Percentiles rank a stretch among this genome's conserved stretches.
Conservation (phyloP, 2,797 vertebrate genomes). For the Intellagama lesueurii region DNA sequence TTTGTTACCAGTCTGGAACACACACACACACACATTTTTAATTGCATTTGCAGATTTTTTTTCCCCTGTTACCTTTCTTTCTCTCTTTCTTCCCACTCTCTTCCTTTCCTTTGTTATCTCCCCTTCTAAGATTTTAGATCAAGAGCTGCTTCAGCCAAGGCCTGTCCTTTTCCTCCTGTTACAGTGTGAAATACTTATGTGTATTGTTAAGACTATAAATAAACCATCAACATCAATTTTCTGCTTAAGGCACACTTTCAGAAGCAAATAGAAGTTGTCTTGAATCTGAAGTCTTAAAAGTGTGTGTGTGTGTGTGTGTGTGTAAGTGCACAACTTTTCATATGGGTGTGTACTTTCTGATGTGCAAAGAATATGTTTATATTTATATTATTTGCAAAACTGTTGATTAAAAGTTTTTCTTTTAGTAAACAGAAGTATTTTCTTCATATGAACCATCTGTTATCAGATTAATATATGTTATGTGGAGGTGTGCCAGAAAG, state of each 20-base stretch:
- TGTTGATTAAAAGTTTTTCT: slow-evolving; percentile 7
- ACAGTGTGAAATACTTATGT: background rate
- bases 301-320: background rate
- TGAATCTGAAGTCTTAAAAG: background rate
- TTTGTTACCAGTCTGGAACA: background rate
- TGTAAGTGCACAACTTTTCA: background rate
- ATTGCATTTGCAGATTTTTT: background rate
- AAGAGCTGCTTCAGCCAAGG: background rate
- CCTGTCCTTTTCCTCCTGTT: background rate
- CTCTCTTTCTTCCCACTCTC: background rate
- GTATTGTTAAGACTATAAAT: background rate
- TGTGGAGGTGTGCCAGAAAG: background rate
- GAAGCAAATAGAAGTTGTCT: background rate
- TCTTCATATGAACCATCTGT: background rate
- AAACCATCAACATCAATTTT: background rate
- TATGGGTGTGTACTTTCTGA: background rate
- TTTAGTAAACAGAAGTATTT: background rate
- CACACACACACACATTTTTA: background rate
- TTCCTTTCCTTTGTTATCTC: background rate
- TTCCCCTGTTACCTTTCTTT: background rate
- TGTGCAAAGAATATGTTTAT: background rate
- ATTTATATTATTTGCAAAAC: slow-evolving; percentile 8
- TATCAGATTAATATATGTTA: background rate
- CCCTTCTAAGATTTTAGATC: background rate
- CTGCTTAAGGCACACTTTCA: background rate